Percentiles rank a stretch among this genome's conserved stretches.
phyloP scores from a whole-genome alignment of 2,797 vertebrate species.

The Erethizon dorsatum region DNA sequence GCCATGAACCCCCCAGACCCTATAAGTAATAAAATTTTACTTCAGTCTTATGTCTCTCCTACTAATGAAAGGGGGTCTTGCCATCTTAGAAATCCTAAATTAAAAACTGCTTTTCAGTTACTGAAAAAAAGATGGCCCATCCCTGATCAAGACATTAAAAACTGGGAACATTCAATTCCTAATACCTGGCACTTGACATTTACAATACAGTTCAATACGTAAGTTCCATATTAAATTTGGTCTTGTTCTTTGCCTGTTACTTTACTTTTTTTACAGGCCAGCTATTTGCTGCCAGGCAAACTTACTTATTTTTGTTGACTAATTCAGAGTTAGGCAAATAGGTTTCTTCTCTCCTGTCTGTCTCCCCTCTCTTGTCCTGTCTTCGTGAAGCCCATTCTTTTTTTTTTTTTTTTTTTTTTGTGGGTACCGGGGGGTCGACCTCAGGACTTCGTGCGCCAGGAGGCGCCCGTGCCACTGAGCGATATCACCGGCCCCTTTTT shows the following conservation, averaged over 20 bases:
- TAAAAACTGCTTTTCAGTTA: background rate
- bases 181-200: background rate
- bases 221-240: background rate
- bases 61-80: background rate
- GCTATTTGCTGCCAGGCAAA: background rate
- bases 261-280: background rate
- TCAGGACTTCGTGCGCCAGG: too few relatives aligned
- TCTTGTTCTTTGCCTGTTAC: slow-evolving; percentile 45
- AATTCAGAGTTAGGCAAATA: slow-evolving; percentile 30
- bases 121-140: background rate
- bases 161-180: background rate
- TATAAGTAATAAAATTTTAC: background rate
- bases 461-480: too few relatives aligned
- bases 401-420: background rate
- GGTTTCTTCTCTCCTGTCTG: background rate
- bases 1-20: too few relatives aligned
- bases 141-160: background rate
- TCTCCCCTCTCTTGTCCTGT: background rate
- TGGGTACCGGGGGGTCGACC: too few relatives aligned
- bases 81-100: background rate
- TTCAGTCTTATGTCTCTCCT: background rate
- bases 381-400: background rate
- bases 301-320: background rate
- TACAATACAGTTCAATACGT: background rate
- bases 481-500: too few relatives aligned